phyloP scores from a whole-genome alignment of 2,888 invertebrate genomes.

The Cantharis nigra region DNA sequence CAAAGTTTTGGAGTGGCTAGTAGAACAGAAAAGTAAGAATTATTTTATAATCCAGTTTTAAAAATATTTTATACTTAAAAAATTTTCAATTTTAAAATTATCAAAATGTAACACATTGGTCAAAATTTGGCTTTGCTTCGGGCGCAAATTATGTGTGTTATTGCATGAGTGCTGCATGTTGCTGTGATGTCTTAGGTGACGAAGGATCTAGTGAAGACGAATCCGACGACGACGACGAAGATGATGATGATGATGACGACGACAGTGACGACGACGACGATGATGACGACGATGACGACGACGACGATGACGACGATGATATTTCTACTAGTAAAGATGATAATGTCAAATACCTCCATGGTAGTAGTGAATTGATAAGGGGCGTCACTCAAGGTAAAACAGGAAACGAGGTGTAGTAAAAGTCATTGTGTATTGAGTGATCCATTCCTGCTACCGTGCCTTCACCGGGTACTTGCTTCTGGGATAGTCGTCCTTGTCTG shows the following conservation, averaged over 20 bases:
- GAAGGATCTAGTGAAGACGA: conserved; percentile 55
- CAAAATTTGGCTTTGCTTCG: conserved; percentile 32
- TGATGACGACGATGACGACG: conserved; percentile 57
- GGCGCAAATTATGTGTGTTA: conserved; percentile 38
- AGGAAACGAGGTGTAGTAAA: background rate
- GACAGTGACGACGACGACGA: conserved; percentile 59
- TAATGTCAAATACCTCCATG: conserved; percentile 54
- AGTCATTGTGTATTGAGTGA: conserved; percentile 12
- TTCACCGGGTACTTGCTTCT: conserved; percentile 34
- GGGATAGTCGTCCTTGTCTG: conserved; percentile 51
- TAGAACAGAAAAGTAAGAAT: conserved; percentile 95
- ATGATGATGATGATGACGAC: conserved; percentile 47
- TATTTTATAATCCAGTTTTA: conserved; percentile 17
- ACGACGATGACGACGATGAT: conserved; percentile 60
- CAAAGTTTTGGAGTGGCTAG: conserved; percentile 94
- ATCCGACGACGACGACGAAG: conserved; percentile 57
- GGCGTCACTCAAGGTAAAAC: conserved; percentile 55
- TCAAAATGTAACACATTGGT: conserved; percentile 22
- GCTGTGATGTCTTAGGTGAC: conserved; percentile 56
- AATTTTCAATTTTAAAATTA: background rate
- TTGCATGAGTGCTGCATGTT: conserved; percentile 55
- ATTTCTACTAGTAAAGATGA: conserved; percentile 59
- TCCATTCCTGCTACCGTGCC: conserved; percentile 8
- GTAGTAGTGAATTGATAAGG: conserved; percentile 49
- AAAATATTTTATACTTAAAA: conserved; percentile 13